Percentiles rank a stretch among this genome's conserved stretches.
These are phyloP conservation scores for Microcebus ravelobensis DNA, from an alignment of 2,113 vertebrate genomes.

Conservation along the genomic window DNA sequence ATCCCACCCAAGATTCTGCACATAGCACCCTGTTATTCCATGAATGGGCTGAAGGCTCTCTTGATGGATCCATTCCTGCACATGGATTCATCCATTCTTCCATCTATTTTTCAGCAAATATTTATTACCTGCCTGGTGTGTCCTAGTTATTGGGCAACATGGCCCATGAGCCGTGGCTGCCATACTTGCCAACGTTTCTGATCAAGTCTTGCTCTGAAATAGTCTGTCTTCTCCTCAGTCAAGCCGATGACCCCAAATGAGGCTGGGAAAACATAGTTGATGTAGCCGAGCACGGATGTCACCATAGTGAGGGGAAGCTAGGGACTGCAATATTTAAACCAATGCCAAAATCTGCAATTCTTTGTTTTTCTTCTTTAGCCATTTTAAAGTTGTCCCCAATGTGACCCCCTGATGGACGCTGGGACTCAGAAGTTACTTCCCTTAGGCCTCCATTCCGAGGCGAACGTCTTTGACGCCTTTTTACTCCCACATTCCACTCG, in stretches of 20 bases:
- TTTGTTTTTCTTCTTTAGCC: not conserved
- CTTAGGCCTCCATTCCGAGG: accelerated
- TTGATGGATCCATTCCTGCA: not conserved
- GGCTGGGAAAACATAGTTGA: not conserved
- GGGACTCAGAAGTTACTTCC: not conserved
- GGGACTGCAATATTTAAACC: not conserved
- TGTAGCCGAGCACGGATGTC: accelerated
- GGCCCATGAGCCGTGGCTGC: accelerated
- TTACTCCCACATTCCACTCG: accelerated
- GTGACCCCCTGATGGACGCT: not conserved
- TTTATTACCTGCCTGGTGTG: not conserved
- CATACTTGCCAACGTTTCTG: not conserved
- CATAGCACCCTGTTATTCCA: not conserved
- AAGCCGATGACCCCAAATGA: not conserved
- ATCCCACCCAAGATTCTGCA: not conserved
- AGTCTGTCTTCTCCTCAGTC: not conserved
- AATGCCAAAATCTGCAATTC: not conserved
- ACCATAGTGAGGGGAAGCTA: no score
- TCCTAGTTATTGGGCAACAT: not conserved
- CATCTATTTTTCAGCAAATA: not conserved
- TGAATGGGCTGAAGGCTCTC: not conserved
- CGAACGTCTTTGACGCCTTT: not conserved
- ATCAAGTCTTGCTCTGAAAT: not conserved
- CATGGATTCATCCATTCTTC: not conserved
- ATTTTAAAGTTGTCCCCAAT: not conserved